These are phyloP conservation scores for Esox masquinongy DNA, from an alignment of 2,797 vertebrate genomes.

Conservation along the genomic window DNA sequence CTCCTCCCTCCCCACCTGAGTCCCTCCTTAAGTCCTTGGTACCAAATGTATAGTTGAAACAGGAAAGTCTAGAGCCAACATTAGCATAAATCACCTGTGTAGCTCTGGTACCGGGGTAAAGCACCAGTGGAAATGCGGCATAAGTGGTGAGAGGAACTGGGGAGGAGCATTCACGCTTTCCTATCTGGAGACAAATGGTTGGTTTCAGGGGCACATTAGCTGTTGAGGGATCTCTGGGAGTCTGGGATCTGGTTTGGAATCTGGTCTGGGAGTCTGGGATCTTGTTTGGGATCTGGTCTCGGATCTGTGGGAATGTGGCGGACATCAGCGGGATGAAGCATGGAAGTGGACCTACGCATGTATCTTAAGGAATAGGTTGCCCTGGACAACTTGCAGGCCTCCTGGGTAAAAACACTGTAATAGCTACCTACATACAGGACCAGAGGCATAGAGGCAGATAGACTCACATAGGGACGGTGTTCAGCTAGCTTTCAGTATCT, in stretches of 20 bases:
- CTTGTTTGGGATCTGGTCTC: no score
- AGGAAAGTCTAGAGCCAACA: no score
- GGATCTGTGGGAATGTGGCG: slow-evolving; percentile 4
- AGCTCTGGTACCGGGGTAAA: no score
- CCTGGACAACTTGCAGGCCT: slow-evolving; percentile 65
- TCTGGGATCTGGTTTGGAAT: slow-evolving; percentile 10
- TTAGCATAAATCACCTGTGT: no score
- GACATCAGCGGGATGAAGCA: slow-evolving; percentile 54
- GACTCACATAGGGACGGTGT: background rate
- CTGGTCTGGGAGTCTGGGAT: slow-evolving; percentile 18
- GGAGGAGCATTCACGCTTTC: slow-evolving; percentile 38
- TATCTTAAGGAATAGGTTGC: slow-evolving; percentile 65
- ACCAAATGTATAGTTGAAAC: no score
- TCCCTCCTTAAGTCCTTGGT: no score
- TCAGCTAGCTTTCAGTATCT: background rate
- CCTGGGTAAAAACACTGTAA: slow-evolving; percentile 69
- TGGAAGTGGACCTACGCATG: slow-evolving; percentile 55
- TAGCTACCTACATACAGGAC: slow-evolving; percentile 60
- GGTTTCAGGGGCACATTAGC: slow-evolving; percentile 50
- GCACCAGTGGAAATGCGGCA: no score
- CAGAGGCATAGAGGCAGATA: slow-evolving; percentile 44
- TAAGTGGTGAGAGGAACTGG: slow-evolving; percentile 60
- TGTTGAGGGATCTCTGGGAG: slow-evolving; percentile 24
- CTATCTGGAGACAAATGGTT: slow-evolving; percentile 52
- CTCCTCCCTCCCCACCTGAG: no score